A percentile compares a stretch with the other conserved stretches of the same genome.
Conservation (phyloP, 37 sponge, comb jelly and placozoan species). For the Haliclona indistincta region DNA sequence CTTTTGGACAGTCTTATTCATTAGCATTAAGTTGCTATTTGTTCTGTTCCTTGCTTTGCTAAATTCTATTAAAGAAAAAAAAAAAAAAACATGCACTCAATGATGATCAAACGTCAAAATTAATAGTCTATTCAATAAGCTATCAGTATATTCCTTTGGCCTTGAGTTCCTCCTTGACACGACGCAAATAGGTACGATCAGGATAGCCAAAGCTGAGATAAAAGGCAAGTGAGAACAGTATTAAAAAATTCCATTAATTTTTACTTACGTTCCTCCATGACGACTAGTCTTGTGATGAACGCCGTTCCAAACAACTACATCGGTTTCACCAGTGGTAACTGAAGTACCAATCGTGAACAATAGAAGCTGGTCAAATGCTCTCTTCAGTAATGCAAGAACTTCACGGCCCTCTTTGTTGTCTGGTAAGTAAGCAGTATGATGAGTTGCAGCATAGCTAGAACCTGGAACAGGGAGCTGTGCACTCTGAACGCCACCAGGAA, state of each 20-base stretch:
- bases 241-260: no score
- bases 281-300: constrained; percentile 78
- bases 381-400: constrained; percentile 53
- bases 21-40: no score
- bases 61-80: no score
- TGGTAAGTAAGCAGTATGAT: constrained; percentile 69
- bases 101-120: no score
- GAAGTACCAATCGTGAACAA: constrained; percentile 75
- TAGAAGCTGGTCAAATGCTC: constrained; percentile 55
- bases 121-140: no score
- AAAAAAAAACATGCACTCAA: no score
- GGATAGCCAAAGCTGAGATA: constrained; percentile 69
- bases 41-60: no score
- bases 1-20: no score
- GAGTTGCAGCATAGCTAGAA: constrained; percentile 30
- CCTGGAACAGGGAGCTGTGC: constrained; percentile 75
- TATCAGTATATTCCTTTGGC: constrained; percentile 56
- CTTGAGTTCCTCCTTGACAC: constrained; percentile 69
- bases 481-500: constrained; percentile 63
- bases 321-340: constrained; percentile 33
- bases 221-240: no score
- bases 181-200: constrained; percentile 54
- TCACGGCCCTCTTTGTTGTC: constrained; percentile 59
- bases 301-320: constrained; percentile 71
- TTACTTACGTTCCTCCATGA: constrained; percentile 48